These are phyloP conservation scores for Arbacia lixula DNA, from an alignment of 53 echinoderm and acorn worm genomes.

Conservation along the genomic window DNA sequence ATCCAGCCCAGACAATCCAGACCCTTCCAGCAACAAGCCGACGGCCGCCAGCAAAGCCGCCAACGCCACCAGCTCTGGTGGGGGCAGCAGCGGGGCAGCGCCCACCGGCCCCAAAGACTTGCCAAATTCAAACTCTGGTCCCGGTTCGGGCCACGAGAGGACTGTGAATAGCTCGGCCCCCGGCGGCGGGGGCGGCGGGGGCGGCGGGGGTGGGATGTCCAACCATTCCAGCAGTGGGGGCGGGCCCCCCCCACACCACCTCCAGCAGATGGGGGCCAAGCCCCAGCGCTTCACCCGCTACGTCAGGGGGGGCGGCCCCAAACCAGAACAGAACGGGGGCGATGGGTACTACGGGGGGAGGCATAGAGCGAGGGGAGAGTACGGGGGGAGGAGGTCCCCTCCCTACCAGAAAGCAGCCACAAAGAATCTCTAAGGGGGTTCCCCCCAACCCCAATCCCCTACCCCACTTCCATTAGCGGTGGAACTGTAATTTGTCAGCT, in stretches of 20 bases:
- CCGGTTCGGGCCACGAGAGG: constrained; percentile 19
- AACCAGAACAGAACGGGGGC: constrained; percentile 54
- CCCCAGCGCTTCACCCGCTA: constrained; percentile 45
- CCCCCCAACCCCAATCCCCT: too few species aligned
- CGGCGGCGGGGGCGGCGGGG: not conserved
- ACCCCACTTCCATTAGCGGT: too few species aligned
- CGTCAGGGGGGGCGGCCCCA: constrained; percentile 26
- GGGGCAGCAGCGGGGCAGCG: constrained; percentile 9
- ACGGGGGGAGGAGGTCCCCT: constrained; percentile 80
- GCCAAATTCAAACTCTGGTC: constrained; percentile 46
- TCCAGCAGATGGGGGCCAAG: constrained; percentile 38
- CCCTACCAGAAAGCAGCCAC: constrained; percentile 82
- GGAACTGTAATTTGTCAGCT: too few species aligned
- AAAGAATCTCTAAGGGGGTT: too few species aligned
- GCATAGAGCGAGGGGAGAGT: constrained; percentile 62
- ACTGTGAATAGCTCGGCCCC: constrained; percentile 22
- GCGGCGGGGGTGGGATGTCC: too few species aligned
- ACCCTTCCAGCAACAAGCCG: constrained; percentile 37
- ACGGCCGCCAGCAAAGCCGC: not conserved
- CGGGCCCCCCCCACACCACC: constrained; percentile 2
- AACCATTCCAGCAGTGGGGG: not conserved
- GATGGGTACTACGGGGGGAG: constrained; percentile 48
- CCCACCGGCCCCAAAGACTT: constrained; percentile 54
- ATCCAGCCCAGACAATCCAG: constrained; percentile 30
- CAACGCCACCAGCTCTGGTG: constrained; percentile 16